Evolutionary conservation across 2,888 invertebrate genomes (phyloP).

Genomic region (Netelia fuscicornis): DNA sequence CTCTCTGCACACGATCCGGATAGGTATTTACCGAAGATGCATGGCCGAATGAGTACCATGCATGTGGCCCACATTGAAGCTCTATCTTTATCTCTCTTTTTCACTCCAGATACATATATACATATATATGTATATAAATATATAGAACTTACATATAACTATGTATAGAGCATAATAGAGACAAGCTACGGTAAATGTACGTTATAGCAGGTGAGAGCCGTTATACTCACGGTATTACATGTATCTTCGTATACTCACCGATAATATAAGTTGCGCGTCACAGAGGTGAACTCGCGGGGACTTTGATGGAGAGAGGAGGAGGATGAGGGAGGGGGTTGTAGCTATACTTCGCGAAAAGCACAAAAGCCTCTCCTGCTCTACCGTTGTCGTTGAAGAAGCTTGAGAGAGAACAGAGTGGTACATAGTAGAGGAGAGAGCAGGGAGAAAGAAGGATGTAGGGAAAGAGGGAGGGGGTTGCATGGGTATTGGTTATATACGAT

Average conservation of each 20-base stretch:
- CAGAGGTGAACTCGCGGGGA: slow-evolving; percentile 19
- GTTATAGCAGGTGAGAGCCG: slow-evolving; percentile 45
- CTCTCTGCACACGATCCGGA: slow-evolving; percentile 51
- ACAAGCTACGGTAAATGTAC: slow-evolving; percentile 41
- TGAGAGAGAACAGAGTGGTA: background rate
- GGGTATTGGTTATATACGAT: slow-evolving; percentile 71
- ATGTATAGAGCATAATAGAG: slow-evolving; percentile 15
- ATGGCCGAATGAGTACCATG: slow-evolving; percentile 66
- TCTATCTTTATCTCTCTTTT: background rate
- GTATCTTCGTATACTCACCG: slow-evolving; percentile 60
- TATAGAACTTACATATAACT: background rate
- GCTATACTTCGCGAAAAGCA: slow-evolving; percentile 48
- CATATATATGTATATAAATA: background rate
- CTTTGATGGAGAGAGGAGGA: background rate
- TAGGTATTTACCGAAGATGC: slow-evolving; percentile 75
- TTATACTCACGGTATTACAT: slow-evolving; percentile 47
- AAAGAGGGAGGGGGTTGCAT: slow-evolving; percentile 27
- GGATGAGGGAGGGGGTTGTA: slow-evolving; percentile 11
- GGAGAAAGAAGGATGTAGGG: background rate
- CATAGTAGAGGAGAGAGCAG: background rate
- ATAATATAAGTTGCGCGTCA: slow-evolving; percentile 59
- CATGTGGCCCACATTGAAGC: slow-evolving; percentile 69
- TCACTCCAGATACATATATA: too few species aligned
- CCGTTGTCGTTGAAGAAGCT: slow-evolving; percentile 38
- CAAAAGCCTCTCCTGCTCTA: slow-evolving; percentile 47